These are phyloP conservation scores for Nothobranchius kuhntae DNA, from an alignment of 2,113 vertebrate species.

Conservation along the genomic window DNA sequence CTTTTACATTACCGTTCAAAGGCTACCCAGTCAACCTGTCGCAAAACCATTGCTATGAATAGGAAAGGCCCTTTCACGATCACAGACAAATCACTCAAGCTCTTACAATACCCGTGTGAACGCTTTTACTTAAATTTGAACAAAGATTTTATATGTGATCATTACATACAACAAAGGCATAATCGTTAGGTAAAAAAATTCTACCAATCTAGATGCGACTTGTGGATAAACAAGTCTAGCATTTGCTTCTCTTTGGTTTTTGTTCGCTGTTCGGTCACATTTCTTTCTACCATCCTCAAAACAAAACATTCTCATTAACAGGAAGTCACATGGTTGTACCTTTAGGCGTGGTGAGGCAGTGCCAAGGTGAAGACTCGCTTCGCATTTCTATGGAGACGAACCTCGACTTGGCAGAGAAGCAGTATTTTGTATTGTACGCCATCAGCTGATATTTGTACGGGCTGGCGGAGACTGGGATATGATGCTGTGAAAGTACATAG, in stretches of 20 bases:
- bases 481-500: slow-evolving; percentile 36
- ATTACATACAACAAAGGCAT: too few species aligned
- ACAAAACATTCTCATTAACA: not conserved
- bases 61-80: too few species aligned
- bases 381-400: slow-evolving; percentile 14
- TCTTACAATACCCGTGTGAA: too few species aligned
- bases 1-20: too few species aligned
- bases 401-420: slow-evolving; percentile 62
- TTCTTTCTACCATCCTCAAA: slow-evolving; percentile 21
- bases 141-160: too few species aligned
- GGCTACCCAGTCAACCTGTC: too few species aligned
- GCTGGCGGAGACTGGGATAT: slow-evolving; percentile 24
- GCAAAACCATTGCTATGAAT: too few species aligned
- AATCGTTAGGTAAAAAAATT: too few species aligned
- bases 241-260: not conserved
- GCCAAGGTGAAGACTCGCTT: slow-evolving; percentile 48
- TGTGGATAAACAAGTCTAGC: not conserved
- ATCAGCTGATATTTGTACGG: slow-evolving; percentile 36
- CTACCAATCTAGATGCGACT: not conserved
- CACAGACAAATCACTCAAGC: too few species aligned
- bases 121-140: too few species aligned
- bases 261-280: slow-evolving; percentile 22
- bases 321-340: slow-evolving; percentile 41
- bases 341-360: slow-evolving; percentile 57
- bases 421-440: slow-evolving; percentile 56